phyloP scores from a whole-genome alignment of 37 sponge, comb jelly and placozoan genomes.

The Ephydatia muelleri region DNA sequence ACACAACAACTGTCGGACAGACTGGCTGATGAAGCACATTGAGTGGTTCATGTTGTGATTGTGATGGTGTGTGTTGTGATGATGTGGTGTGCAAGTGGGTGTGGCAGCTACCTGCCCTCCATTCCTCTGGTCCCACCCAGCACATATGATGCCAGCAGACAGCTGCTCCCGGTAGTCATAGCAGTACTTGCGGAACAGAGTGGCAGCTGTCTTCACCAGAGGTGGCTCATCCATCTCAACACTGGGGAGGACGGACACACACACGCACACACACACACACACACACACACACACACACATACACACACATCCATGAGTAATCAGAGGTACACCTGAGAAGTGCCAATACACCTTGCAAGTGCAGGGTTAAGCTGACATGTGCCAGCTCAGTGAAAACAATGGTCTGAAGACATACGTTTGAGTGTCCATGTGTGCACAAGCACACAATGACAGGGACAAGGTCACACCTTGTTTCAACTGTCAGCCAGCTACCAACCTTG shows the following conservation, averaged over 20 bases:
- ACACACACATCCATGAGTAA: not conserved
- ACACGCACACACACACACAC: no score
- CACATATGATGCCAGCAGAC: conserved; percentile 94
- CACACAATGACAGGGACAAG: no score
- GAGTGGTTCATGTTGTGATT: not conserved
- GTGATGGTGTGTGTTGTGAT: no score
- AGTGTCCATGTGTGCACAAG: no score
- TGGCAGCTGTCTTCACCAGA: conserved; percentile 84
- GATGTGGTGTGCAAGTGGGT: no score
- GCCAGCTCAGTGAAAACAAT: not conserved
- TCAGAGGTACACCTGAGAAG: not conserved
- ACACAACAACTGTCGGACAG: no score
- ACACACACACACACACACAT: not conserved
- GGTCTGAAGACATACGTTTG: not conserved
- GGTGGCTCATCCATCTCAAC: conserved; percentile 75
- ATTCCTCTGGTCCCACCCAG: conserved; percentile 93
- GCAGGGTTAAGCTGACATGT: not conserved
- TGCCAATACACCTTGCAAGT: not conserved
- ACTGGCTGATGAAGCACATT: no score
- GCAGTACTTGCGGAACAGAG: conserved; percentile 82
- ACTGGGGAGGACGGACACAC: conserved; percentile 38
- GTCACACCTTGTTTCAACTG: no score
- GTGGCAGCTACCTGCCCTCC: conserved; percentile 86
- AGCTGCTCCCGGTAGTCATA: conserved; percentile 82
- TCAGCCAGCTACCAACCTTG: no score